Percentiles rank a stretch among this genome's conserved stretches.
Conservation (phyloP, 2,888 invertebrate species). For the Nemoura dubitans region DNA sequence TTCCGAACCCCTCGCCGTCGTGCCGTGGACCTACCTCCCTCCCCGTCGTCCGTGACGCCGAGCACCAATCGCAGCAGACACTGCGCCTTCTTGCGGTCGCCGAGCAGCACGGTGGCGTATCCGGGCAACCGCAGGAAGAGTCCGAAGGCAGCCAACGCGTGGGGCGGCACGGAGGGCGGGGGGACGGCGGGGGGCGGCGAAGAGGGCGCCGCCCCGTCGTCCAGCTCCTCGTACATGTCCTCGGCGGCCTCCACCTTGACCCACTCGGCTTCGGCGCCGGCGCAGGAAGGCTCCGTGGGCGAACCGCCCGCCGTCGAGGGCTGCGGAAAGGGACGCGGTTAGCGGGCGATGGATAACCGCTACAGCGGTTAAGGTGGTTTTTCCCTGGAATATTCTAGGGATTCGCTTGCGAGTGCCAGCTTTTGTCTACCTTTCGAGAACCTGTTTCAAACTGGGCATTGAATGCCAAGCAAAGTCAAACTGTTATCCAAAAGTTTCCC, state of each 20-base stretch:
- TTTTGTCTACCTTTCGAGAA: too few species aligned
- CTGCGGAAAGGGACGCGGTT: too few species aligned
- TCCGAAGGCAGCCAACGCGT: slow-evolving; percentile 90
- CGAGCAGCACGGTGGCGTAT: slow-evolving; percentile 88
- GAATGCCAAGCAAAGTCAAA: too few species aligned
- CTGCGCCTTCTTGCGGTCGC: slow-evolving; percentile 84
- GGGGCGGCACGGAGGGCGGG: slow-evolving; percentile 74
- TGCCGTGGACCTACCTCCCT: slow-evolving; percentile 70
- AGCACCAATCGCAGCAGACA: slow-evolving; percentile 86
- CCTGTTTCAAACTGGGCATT: too few species aligned
- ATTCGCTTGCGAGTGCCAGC: too few species aligned
- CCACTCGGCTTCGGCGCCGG: slow-evolving; percentile 63
- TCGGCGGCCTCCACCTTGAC: slow-evolving; percentile 68
- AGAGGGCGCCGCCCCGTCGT: slow-evolving; percentile 54
- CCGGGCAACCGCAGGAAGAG: slow-evolving; percentile 88
- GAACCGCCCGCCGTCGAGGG: background rate
- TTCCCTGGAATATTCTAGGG: too few species aligned
- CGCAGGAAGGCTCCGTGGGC: slow-evolving; percentile 40
- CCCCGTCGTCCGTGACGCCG: slow-evolving; percentile 91
- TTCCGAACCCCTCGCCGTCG: too few species aligned
- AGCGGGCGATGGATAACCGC: too few species aligned
- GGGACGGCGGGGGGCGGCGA: slow-evolving; percentile 55
- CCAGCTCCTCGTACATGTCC: slow-evolving; percentile 68
- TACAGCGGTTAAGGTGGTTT: too few species aligned
- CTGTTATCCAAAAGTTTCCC: too few species aligned